Evolutionary conservation across 2,797 vertebrate genomes (phyloP), one percentile per base, ranked within the genome.

Genomic region (Eleutherodactylus coqui): DNA sequence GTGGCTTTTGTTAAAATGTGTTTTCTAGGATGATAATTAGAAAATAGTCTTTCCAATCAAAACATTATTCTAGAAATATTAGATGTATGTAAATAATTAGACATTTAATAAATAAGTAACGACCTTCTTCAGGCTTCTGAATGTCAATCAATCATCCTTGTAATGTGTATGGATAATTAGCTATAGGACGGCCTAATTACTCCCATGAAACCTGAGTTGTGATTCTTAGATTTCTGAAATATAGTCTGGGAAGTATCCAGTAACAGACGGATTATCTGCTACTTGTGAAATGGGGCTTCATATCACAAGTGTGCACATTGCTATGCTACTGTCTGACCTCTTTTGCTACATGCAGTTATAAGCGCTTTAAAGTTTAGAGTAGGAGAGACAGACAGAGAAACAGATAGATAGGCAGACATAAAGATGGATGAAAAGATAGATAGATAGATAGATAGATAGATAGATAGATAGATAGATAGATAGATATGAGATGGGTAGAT

Each of bases 121-220:
- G 45, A 92, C 91, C 89, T 92, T 91, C 94, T 93, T 94, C 91
- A 94, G 94, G 94, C 94, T 93, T 92, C 93, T 95, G 96, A 96
- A 95, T 94, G 95, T 95, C 94, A 96, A 92, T 94, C 94, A 95
- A 93, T 96, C 95, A 96, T 94, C 94, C 93, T 94, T 96, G 93
- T 94, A 96, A 92, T 93, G 93, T 93, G 91, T 94, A 91, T 90
- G 92, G 93, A 94, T 96, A 96, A 97, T 96, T 96, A 95, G 94
- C 90, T 92, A 93, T 94, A 93, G 94, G 90, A 92, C 92, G 90
- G 94, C 93, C 96, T 96, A 96, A 96, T 97, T 96, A 96, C 95
- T 95, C 93, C 91, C 91, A 91, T 94, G 95, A 96, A 97, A 97
- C 93, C 89, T 91, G 95, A 96, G 91, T 91, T 94, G 91, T 94